A percentile compares a stretch with the other conserved stretches of the same genome.
Evolutionary conservation across 2,888 invertebrate species (phyloP).

Genomic region (Itoplectis maculator): DNA sequence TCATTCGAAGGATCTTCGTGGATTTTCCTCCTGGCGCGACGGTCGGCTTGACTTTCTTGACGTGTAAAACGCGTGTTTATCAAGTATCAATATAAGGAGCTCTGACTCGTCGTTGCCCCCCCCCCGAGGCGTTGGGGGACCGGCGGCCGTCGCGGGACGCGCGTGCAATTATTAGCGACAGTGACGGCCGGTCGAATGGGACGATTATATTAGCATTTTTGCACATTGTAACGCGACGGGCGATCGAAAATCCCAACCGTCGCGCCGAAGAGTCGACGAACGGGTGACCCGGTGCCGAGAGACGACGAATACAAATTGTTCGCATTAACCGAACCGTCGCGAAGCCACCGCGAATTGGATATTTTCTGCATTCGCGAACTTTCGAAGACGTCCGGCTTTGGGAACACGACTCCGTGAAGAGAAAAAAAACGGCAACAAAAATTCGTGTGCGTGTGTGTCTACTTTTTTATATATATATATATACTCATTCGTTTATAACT

Average conservation of each 20-base stretch:
- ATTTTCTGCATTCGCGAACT: not conserved
- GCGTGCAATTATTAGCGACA: not conserved
- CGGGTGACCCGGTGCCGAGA: not conserved
- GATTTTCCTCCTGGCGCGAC: slow-evolving; percentile 6
- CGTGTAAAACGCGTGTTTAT: slow-evolving; percentile 19
- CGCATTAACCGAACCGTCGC: not conserved
- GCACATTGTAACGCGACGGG: not conserved
- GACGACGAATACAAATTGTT: slow-evolving; percentile 9
- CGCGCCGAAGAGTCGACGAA: slow-evolving; percentile 1
- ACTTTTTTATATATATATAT: slow-evolving; percentile 9
- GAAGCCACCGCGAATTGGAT: not conserved
- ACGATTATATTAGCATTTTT: slow-evolving; percentile 19
- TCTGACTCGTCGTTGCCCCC: not conserved
- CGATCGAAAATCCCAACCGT: not conserved
- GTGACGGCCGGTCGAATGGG: not conserved
- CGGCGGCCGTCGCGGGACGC: not conserved
- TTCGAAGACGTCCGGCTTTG: not conserved
- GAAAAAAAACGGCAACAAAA: not conserved
- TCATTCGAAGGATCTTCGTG: not conserved
- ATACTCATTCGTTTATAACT: slow-evolving; percentile 58
- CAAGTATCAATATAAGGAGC: slow-evolving; percentile 26
- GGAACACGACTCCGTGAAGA: not conserved
- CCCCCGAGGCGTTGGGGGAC: not conserved
- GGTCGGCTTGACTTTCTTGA: not conserved
- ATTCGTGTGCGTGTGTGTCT: not conserved